These are phyloP conservation scores for Meloidogyne chitwoodi DNA, from an alignment of 1,140 invertebrate species.

Conservation along the genomic window DNA sequence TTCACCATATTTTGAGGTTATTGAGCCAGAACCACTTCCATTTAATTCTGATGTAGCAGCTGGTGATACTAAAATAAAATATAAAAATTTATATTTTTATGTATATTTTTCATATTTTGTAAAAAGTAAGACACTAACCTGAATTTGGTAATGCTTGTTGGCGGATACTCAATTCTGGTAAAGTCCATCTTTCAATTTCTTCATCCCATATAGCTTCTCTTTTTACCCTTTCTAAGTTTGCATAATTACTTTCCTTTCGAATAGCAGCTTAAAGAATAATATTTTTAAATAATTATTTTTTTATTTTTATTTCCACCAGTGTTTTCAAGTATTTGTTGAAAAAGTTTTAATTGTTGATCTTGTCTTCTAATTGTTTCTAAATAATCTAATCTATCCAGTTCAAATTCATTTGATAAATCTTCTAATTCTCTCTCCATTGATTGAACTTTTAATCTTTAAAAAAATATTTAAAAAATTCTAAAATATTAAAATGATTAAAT, in stretches of 20 bases:
- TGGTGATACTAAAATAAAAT: slow-evolving; percentile 15
- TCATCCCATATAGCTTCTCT: slow-evolving; percentile 74
- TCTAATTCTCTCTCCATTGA: slow-evolving; percentile 71
- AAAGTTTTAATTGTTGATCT: slow-evolving; percentile 71
- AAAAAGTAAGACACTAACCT: too few species aligned
- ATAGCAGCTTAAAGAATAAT: slow-evolving; percentile 68
- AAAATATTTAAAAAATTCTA: background rate
- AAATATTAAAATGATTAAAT: slow-evolving; percentile 59
- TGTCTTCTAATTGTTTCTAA: slow-evolving; percentile 77
- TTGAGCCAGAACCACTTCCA: background rate
- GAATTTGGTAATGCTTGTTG: slow-evolving; percentile 61
- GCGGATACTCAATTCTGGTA: slow-evolving; percentile 73
- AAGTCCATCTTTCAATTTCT: slow-evolving; percentile 70
- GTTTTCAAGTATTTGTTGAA: slow-evolving; percentile 71
- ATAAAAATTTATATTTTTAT: too few species aligned
- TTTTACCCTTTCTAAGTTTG: slow-evolving; percentile 68
- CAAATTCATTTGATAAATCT: slow-evolving; percentile 79
- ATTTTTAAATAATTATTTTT: background rate
- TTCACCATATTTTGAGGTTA: background rate
- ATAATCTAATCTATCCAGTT: slow-evolving; percentile 77
- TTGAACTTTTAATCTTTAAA: slow-evolving; percentile 62
- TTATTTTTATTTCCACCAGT: background rate
- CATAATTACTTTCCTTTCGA: slow-evolving; percentile 66
- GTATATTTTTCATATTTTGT: too few species aligned
- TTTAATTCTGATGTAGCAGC: background rate